phyloP scores from a whole-genome alignment of 92 coral and sea anemone species.

The Umimayanthus kanabou region DNA sequence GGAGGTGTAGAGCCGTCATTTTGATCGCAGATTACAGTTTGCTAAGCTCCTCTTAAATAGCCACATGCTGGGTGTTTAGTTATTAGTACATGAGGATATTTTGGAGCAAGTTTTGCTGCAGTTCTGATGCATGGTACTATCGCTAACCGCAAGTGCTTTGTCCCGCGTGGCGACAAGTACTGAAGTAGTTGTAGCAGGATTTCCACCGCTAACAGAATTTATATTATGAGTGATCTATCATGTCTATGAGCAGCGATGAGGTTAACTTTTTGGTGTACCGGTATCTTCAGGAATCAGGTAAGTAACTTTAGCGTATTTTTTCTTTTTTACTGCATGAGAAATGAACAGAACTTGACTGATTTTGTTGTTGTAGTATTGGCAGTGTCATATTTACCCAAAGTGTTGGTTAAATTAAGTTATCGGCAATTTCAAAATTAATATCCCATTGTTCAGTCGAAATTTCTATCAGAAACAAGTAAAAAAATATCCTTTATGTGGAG shows the following conservation, averaged over 20 bases:
- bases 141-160: conserved; percentile 38
- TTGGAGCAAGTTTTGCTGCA: conserved; percentile 20
- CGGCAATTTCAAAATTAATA: neutral
- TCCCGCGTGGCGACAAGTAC: conserved; percentile 64
- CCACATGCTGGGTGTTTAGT: conserved; percentile 8
- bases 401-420: neutral
- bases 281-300: conserved; percentile 99
- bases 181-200: conserved; percentile 35
- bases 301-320: conserved; percentile 18
- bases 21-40: conserved; percentile 16
- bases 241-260: conserved; percentile 99
- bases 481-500: neutral
- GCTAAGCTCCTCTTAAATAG: neutral
- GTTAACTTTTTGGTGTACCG: conserved; percentile 97
- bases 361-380: neutral
- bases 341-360: conserved; percentile 3
- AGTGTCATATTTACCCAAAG: neutral
- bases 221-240: conserved; percentile 69
- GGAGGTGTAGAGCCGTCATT: neutral
- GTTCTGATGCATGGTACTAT: conserved; percentile 26
- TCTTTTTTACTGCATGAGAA: neutral
- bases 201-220: conserved; percentile 28
- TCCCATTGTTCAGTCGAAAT: neutral
- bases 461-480: neutral
- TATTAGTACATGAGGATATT: neutral